Evolutionary conservation across 2,113 vertebrate species (phyloP), one percentile per base, ranked within the genome.

Genomic region (Nibea coibor): DNA sequence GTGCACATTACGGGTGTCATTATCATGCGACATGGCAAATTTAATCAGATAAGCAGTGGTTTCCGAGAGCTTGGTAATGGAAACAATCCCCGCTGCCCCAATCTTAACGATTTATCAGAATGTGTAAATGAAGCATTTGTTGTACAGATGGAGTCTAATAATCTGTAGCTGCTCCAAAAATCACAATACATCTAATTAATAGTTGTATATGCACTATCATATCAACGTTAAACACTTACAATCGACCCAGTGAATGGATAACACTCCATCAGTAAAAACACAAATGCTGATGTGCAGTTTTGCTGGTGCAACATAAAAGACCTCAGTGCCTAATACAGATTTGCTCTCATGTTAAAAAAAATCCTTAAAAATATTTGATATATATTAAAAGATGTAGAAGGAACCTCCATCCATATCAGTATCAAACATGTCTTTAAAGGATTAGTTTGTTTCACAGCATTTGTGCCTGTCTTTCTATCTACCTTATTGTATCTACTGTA

Each of bases 61-160:
- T 79, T 83, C 31, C 0, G 11, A 31, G 15, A 72, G 48, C 48
- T 68, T 79, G 26, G 50, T 82, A 78, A 82, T 62, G 58, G 20
- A 15, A 78, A 58, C 47, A 59, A 71, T 84, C 69, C 19, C 28
- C 24, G 6, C 57, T 24, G 35, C 53, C 61, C 26, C 43, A 75
- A 67, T 82, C 68, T 61, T 65, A 57, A 58, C 73, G 19, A 65
- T 81, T 63, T 62, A 84, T 80, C 75, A 69, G 14, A 47, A 45
- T 53, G 61, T 61, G 65, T 77, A 71, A 78, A 72, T 75, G 65
- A 72, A 26, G 54, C 3, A 59, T 50, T 20, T 64, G 45, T 45
- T 61, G 47, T 48, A 43, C 11, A 53, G 17, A 61, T 1, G 19
- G 35, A 48, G 28, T 22, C 2, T 28, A 54, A 14, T 20, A 51